A percentile compares a stretch with the other conserved stretches of the same genome.
Conservation (phyloP, 2,113 vertebrate genomes). For the Podarcis cretensis region DNA sequence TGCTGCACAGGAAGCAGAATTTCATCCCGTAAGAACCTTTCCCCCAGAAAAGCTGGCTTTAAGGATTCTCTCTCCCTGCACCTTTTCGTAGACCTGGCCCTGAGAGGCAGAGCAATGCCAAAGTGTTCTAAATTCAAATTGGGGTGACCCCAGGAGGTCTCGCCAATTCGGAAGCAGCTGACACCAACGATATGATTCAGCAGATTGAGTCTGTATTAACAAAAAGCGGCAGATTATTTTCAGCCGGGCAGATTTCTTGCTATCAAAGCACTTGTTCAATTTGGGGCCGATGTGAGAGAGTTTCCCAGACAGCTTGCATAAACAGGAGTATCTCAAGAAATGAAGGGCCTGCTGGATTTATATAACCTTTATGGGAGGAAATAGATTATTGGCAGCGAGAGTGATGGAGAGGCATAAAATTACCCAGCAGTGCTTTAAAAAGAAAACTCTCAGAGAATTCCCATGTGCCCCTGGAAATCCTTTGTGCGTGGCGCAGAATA, state of each 20-base stretch:
- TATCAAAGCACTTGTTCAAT: constrained; percentile 9
- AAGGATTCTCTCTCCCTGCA: constrained; percentile 23
- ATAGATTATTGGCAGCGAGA: neutral
- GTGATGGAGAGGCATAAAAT: neutral
- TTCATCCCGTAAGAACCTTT: constrained; percentile 34
- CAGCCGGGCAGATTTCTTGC: constrained; percentile 24
- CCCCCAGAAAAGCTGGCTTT: neutral
- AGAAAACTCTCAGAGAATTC: constrained; percentile 13
- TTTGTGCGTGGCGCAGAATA: neutral
- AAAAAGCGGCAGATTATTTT: constrained; percentile 2
- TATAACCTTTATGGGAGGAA: constrained; percentile 15
- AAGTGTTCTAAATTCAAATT: constrained; percentile 24
- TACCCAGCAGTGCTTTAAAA: neutral
- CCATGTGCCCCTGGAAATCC: neutral
- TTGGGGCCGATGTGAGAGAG: neutral
- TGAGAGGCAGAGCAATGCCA: neutral
- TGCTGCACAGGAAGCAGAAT: constrained; percentile 34
- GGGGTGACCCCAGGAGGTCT: constrained; percentile 20
- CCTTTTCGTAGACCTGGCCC: neutral
- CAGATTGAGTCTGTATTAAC: constrained; percentile 21
- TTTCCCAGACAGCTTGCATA: constrained; percentile 14
- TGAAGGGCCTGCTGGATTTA: neutral
- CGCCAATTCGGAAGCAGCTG: neutral
- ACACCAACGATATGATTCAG: constrained; percentile 13
- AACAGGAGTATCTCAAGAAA: constrained; percentile 18